Base-by-base conservation (phyloP, 2,113 vertebrate genomes). In the Nerophis lumbriciformis region DNA sequence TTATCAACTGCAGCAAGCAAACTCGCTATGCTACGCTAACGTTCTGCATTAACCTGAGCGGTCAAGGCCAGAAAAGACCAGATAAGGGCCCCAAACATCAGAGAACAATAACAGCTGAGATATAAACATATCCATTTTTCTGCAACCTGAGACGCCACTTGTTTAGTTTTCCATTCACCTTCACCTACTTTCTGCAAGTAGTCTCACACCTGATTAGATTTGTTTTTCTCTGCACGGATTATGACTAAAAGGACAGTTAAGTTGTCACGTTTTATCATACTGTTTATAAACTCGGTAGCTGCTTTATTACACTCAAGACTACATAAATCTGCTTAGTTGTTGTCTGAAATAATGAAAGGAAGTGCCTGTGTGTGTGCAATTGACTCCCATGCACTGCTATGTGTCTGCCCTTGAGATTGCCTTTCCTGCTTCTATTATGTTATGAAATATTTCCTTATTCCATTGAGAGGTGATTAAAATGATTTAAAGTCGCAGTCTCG, bases 381-480 rank as follows among this genome's bases (percentile, higher is more conserved):
- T 72, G 54, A 61, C 38, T 73, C 63, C 19, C 28, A 58, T 28
- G 69, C 58, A 73, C 38, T 52, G 45, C 58, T 73, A 44, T 52
- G 45, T 50, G 66, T 28, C 15, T 5, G 39, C 37, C 28, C 48
- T 45, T 59, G 63, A 71, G 61, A 64, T 50, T 49, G 58, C 69
- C 69, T 56, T 68, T 63, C 61, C 56, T 12, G 45, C 37, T 80
- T 78, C 81, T 81, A 65, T 83, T 65, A 48, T 61, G 58, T 66
- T 48, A 47, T 53, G 66, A 87, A 85, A 86, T 82, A 83, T 87
- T 88, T 76, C 65, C 78, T 70, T 87, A 85, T 76, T 64, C 72
- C 78, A 79, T 81, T 85, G 68, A 85, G 64, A 59, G 52, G 47
- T 50, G 69, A 61, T 73, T 83, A 67, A 56, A 64, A 65, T 73